Evolutionary conservation across 2,113 vertebrate genomes (phyloP).

Genomic region (Passerina amoena): DNA sequence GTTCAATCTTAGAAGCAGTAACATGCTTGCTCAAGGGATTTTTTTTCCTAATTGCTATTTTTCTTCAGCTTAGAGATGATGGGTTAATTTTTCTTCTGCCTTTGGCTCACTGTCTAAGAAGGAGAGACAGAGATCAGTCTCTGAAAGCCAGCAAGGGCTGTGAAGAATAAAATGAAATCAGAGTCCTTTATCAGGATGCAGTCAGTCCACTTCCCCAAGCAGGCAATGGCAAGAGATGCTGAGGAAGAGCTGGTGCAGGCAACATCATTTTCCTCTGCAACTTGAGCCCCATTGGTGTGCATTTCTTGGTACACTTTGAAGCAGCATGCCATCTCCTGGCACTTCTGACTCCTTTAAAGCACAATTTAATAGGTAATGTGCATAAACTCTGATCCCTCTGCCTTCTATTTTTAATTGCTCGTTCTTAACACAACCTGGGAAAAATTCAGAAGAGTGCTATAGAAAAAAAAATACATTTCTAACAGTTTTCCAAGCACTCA

Average conservation of each 20-base stretch:
- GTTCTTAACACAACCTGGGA: not conserved
- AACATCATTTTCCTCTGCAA: not conserved
- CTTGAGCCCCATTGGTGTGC: not conserved
- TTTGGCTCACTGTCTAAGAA: not conserved
- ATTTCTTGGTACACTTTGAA: not conserved
- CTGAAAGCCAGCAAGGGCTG: not conserved
- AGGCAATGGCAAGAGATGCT: not conserved
- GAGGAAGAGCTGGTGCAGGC: not conserved
- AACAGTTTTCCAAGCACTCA: not conserved
- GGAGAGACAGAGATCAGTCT: not conserved
- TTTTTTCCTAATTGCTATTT: not conserved
- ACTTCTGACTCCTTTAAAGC: not conserved
- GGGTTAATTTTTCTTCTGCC: not conserved
- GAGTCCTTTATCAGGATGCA: not conserved
- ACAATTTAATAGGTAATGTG: not conserved
- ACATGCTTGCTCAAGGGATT: not conserved
- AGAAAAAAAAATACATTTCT: not conserved
- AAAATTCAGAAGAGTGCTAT: not conserved
- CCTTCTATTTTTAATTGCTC: not conserved
- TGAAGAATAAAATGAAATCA: not conserved
- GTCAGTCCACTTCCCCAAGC: not conserved
- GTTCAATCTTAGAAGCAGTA: not conserved
- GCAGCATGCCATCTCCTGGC: conserved; percentile 10
- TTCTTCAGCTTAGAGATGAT: not conserved
- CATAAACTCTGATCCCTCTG: not conserved